phyloP scores from a whole-genome alignment of 2,888 invertebrate genomes.

The Drosophila tripunctata region DNA sequence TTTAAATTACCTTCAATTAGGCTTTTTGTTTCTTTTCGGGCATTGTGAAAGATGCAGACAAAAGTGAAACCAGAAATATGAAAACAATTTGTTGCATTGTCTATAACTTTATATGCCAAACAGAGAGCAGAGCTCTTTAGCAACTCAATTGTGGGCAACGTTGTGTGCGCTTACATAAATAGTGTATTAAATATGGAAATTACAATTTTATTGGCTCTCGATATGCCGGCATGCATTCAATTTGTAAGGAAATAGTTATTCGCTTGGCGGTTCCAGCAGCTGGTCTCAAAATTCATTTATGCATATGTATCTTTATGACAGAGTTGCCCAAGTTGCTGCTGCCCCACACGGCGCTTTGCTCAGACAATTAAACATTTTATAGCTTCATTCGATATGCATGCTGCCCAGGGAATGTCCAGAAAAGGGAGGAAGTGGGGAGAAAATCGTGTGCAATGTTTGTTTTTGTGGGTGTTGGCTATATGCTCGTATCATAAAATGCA shows the following conservation, averaged over 20 bases:
- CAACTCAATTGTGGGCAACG: slow-evolving; percentile 38
- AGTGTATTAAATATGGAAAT: slow-evolving; percentile 40
- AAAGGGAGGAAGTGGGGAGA: neutral
- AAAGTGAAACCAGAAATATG: slow-evolving; percentile 29
- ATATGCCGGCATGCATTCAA: slow-evolving; percentile 36
- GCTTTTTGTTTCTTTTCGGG: slow-evolving; percentile 56
- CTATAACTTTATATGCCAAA: neutral
- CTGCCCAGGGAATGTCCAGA: slow-evolving; percentile 42
- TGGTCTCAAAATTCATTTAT: slow-evolving; percentile 38
- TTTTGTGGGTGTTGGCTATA: slow-evolving; percentile 62
- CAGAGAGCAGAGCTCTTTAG: slow-evolving; percentile 31
- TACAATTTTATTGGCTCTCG: slow-evolving; percentile 31
- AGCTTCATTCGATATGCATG: slow-evolving; percentile 77
- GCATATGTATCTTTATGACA: slow-evolving; percentile 46
- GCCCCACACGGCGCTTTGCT: slow-evolving; percentile 44
- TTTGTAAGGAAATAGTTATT: slow-evolving; percentile 42
- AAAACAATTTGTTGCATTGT: slow-evolving; percentile 50
- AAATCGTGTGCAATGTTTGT: slow-evolving; percentile 16
- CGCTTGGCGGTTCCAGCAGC: slow-evolving; percentile 11
- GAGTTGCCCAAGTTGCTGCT: slow-evolving; percentile 28
- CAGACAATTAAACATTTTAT: slow-evolving; percentile 71
- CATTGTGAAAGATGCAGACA: slow-evolving; percentile 37
- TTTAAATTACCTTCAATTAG: slow-evolving; percentile 79
- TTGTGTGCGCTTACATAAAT: slow-evolving; percentile 37
- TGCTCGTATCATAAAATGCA: slow-evolving; percentile 48